These are phyloP conservation scores for Allolobophora icterica DNA, from an alignment of 2,888 invertebrate species.

Conservation along the genomic window DNA sequence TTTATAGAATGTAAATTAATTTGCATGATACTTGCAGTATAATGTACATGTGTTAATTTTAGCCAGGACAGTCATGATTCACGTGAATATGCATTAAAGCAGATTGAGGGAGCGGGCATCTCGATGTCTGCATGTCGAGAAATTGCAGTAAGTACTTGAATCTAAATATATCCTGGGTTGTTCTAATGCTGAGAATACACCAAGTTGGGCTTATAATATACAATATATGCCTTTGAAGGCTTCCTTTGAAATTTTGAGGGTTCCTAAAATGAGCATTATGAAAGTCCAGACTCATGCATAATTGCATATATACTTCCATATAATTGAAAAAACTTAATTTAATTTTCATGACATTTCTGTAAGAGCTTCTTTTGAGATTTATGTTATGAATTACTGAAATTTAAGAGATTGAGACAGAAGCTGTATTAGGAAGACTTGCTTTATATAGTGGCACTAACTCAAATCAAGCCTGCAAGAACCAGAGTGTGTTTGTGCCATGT, in stretches of 20 bases:
- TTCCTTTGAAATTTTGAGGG: too few relatives aligned
- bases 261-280: too few relatives aligned
- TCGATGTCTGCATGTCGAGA: constrained; percentile 99
- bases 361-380: not conserved
- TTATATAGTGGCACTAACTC: not conserved
- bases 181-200: not conserved
- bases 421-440: not conserved
- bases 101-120: constrained; percentile 97
- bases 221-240: too few relatives aligned
- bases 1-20: too few relatives aligned
- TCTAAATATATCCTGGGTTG: not conserved
- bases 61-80: constrained; percentile 39
- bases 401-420: not conserved
- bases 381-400: not conserved
- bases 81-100: constrained; percentile 91
- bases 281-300: too few relatives aligned
- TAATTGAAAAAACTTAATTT: not conserved
- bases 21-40: not conserved
- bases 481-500: not conserved
- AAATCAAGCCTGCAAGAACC: not conserved
- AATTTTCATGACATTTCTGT: not conserved
- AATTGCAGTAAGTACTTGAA: constrained; percentile 81
- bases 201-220: not conserved
- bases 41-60: not conserved
- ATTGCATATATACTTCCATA: too few relatives aligned